phyloP scores from a whole-genome alignment of 2,113 vertebrate genomes.

The Cyphomyrus discorhynchus region DNA sequence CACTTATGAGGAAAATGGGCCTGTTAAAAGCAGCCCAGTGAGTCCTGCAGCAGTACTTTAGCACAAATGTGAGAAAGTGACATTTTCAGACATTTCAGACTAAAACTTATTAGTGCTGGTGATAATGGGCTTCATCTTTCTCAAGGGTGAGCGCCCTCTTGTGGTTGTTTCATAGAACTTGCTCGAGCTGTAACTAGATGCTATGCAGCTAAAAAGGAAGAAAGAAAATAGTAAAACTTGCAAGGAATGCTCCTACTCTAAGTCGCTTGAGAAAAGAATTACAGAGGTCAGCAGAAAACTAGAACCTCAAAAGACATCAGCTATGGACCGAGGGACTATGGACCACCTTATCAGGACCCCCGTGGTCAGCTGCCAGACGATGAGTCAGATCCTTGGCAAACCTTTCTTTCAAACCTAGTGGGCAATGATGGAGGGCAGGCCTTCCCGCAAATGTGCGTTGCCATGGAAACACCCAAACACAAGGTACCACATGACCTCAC shows the following conservation, averaged over 20 bases:
- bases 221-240: not conserved
- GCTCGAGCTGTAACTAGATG: not conserved
- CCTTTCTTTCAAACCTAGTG: slow-evolving; percentile 34
- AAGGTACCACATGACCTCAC: slow-evolving; percentile 11
- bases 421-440: slow-evolving; percentile 16
- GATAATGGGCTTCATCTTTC: not conserved
- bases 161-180: not conserved
- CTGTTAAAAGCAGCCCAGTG: not conserved
- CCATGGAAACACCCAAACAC: slow-evolving; percentile 28
- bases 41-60: not conserved
- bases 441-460: slow-evolving; percentile 22
- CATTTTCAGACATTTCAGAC: not conserved
- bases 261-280: not conserved
- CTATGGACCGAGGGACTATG: not conserved
- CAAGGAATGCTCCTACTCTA: not conserved
- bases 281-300: not conserved
- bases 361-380: slow-evolving; percentile 2
- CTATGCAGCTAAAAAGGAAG: not conserved
- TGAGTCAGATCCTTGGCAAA: slow-evolving; percentile 37
- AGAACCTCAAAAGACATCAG: not conserved
- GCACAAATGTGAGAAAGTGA: not conserved
- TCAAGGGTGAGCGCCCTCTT: not conserved
- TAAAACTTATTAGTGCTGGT: not conserved
- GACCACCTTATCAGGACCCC: not conserved
- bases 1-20: not conserved